Evolutionary conservation across 2,797 vertebrate species (phyloP).

Genomic region (Acanthurus leucopareius): DNA sequence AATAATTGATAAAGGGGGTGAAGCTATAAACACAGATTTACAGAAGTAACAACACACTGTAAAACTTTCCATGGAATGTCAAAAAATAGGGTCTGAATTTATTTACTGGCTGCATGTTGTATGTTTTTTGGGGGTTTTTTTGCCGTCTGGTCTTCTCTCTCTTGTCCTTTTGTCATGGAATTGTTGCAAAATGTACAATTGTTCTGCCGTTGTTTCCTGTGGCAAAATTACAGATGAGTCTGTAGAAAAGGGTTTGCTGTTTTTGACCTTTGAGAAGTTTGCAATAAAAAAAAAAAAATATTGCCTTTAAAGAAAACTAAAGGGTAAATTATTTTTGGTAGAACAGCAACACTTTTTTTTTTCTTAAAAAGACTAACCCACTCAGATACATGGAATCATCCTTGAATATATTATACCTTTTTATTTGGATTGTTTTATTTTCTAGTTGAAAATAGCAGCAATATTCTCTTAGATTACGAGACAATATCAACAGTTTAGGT

Average conservation of each 20-base stretch:
- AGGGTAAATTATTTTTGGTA: conserved; percentile 15
- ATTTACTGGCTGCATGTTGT: conserved; percentile 36
- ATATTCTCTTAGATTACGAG: neutral
- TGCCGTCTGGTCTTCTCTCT: conserved; percentile 24
- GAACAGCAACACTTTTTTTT: neutral
- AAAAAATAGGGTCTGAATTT: conserved; percentile 59
- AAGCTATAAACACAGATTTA: conserved; percentile 73
- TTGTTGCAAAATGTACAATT: conserved; percentile 27
- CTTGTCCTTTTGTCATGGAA: conserved; percentile 19
- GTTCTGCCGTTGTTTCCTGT: conserved; percentile 9
- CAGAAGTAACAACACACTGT: conserved; percentile 55
- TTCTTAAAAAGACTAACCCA: neutral
- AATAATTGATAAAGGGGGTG: conserved; percentile 77
- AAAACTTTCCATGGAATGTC: conserved; percentile 59
- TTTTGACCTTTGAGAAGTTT: conserved; percentile 37
- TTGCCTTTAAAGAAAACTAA: neutral
- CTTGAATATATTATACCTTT: neutral
- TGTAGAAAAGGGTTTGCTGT: neutral
- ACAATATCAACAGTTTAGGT: neutral
- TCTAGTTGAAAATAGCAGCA: neutral
- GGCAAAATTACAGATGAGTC: conserved; percentile 21
- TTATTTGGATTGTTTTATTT: neutral
- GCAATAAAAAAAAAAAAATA: conserved; percentile 26
- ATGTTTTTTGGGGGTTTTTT: conserved; percentile 8
- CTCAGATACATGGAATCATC: conserved; percentile 3